Evolutionary conservation across 2,888 invertebrate species (phyloP), one percentile per base, ranked within the genome.

Genomic region (Diarsia rubi): DNA sequence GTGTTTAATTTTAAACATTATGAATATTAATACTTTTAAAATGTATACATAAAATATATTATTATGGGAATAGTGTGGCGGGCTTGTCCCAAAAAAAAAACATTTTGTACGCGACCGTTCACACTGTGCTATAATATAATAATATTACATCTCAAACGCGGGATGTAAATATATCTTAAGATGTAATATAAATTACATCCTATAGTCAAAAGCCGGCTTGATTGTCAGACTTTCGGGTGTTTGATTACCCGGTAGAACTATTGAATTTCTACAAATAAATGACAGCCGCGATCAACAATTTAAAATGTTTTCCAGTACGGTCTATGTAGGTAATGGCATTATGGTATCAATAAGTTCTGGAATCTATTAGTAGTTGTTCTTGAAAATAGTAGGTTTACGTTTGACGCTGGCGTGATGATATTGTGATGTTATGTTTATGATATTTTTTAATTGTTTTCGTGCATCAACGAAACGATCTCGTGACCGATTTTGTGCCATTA

Each of bases 1-100:
- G 69, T 82, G 79, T 79, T 69, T 73, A 54, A 63, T 76, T 73
- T 79, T 54, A 67, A 82, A 69, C 4, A 0, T 68, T 79, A 62
- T 64, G 45, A 72, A 68, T 69, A 70, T 73, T 62, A 72, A 75
- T 76, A 79, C 64, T 82, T 68, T 73, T 42, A 67, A 75, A 73
- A 59, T 75, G 42, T 70, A 59, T 62, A 31, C 49, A 42, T 52
- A 54, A 6, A 31, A 54, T 9, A 24, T 44, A 57, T 59, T 27
- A 57, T 27, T 59, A 59, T n/a, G n/a, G n/a, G n/a, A n/a, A n/a
- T n/a, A n/a, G n/a, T n/a, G n/a, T n/a, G n/a, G n/a, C n/a, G n/a
- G n/a, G n/a, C n/a, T n/a, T n/a, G n/a, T n/a, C n/a, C n/a, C n/a
- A n/a, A n/a, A n/a, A n/a, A n/a, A n/a, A n/a, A n/a, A n/a, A n/a